Conservation (phyloP, 1,140 invertebrate species). For the Pentalonia nigronervosa region DNA sequence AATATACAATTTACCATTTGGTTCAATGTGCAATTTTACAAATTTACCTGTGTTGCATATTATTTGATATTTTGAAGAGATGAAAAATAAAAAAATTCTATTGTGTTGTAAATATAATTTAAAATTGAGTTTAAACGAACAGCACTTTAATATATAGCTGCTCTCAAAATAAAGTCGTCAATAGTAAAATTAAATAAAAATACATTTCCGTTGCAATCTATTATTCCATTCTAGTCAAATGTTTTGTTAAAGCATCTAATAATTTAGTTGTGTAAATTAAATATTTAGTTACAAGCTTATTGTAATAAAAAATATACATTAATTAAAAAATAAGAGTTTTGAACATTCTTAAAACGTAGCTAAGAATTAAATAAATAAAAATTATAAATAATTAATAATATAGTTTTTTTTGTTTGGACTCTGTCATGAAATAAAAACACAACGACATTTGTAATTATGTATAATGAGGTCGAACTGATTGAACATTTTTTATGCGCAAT, state of each 20-base stretch:
- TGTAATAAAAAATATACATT: not conserved
- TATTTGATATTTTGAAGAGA: not conserved
- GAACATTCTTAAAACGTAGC: not conserved
- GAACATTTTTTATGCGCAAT: slow-evolving; percentile 12
- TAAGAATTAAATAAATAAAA: not conserved
- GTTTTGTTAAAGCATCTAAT: not conserved
- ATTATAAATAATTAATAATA: slow-evolving; percentile 13
- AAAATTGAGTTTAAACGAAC: not conserved
- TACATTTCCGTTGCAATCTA: not conserved
- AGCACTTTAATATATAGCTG: not conserved
- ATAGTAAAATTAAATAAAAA: not conserved
- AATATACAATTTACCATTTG: not conserved
- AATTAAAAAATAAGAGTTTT: not conserved
- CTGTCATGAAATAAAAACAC: not conserved
- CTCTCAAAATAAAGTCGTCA: not conserved
- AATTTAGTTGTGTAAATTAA: not conserved
- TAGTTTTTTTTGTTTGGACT: not conserved
- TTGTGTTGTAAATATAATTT: not conserved
- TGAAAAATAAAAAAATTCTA: slow-evolving; percentile 6
- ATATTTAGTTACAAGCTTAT: not conserved
- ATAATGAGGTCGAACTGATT: slow-evolving; percentile 19
- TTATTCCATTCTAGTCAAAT: not conserved
- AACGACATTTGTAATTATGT: not conserved
- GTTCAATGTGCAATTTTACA: not conserved
- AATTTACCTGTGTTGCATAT: not conserved